A percentile compares a stretch with the other conserved stretches of the same genome.
Conservation (phyloP, 2,888 invertebrate species). For the Pseudolycoriella hygida region DNA sequence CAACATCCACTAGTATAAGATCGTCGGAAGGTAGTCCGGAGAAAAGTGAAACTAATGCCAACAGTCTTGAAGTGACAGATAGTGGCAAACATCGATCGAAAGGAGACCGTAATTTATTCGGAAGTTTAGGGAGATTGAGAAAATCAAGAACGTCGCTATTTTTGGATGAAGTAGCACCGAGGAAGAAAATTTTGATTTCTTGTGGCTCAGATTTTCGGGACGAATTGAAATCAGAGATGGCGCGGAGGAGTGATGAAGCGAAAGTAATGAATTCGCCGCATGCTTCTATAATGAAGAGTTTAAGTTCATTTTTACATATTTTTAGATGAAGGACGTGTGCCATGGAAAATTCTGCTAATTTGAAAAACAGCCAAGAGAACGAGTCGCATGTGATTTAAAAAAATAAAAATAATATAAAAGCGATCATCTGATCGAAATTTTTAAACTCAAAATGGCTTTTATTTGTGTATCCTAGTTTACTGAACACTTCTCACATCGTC, state of each 20-base stretch:
- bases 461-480: too few species aligned
- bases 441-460: too few species aligned
- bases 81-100: conserved; percentile 3
- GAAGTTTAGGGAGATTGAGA: conserved; percentile 15
- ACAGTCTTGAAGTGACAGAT: conserved; percentile 8
- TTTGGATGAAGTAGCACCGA: conserved; percentile 9
- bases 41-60: not conserved
- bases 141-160: conserved; percentile 12
- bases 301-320: too few species aligned
- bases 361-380: too few species aligned
- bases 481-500: too few species aligned
- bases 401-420: too few species aligned
- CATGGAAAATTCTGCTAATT: too few species aligned
- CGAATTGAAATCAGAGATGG: not conserved
- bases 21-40: conserved; percentile 7
- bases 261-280: too few species aligned
- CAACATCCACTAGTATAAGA: conserved; percentile 9
- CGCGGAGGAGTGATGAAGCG: not conserved
- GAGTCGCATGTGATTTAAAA: too few species aligned
- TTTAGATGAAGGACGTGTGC: too few species aligned
- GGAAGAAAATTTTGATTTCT: conserved; percentile 9
- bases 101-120: conserved; percentile 14
- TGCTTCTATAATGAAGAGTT: too few species aligned
- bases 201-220: not conserved
- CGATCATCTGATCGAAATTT: too few species aligned